A percentile compares a stretch with the other conserved stretches of the same genome.
These are phyloP conservation scores for Drosophila kanekoi DNA, from an alignment of 2,888 invertebrate genomes.

Conservation along the genomic window DNA sequence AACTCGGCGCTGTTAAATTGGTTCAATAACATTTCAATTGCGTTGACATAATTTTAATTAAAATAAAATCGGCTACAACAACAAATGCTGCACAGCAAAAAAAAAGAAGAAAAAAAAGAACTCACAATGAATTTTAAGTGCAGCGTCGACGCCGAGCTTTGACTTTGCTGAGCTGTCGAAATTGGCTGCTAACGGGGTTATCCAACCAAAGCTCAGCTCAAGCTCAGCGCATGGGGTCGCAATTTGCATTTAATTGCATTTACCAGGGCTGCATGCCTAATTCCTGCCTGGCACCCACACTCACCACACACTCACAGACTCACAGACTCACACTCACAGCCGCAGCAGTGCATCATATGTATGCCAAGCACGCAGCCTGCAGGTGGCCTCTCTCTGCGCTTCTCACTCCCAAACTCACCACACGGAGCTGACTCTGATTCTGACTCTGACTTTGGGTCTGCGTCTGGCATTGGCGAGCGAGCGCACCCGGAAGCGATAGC, in stretches of 20 bases:
- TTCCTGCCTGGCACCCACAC: conserved; percentile 13
- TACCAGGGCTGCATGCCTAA: conserved; percentile 66
- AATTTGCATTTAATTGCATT: conserved; percentile 70
- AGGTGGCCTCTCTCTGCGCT: conserved; percentile 9
- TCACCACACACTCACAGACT: neutral
- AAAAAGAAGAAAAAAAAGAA: conserved; percentile 15
- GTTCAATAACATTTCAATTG: conserved; percentile 80
- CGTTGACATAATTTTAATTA: conserved; percentile 79
- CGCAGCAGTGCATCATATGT: conserved; percentile 4
- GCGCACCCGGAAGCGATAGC: conserved; percentile 61
- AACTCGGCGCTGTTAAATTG: conserved; percentile 66
- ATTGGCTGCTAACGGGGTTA: conserved; percentile 65
- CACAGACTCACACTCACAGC: neutral
- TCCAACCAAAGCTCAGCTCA: conserved; percentile 35
- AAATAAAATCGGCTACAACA: conserved; percentile 58
- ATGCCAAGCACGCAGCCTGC: conserved; percentile 41
- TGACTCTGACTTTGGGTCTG: neutral
- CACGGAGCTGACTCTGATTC: neutral
- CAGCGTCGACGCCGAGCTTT: conserved; percentile 10
- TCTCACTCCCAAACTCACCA: neutral
- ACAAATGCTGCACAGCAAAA: conserved; percentile 10
- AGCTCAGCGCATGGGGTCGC: conserved; percentile 25
- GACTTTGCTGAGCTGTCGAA: conserved; percentile 57
- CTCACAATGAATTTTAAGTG: conserved; percentile 73
- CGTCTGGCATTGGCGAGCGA: conserved; percentile 24